phyloP scores from a whole-genome alignment of 2,888 invertebrate species.

The Pharmacophagus antenor region DNA sequence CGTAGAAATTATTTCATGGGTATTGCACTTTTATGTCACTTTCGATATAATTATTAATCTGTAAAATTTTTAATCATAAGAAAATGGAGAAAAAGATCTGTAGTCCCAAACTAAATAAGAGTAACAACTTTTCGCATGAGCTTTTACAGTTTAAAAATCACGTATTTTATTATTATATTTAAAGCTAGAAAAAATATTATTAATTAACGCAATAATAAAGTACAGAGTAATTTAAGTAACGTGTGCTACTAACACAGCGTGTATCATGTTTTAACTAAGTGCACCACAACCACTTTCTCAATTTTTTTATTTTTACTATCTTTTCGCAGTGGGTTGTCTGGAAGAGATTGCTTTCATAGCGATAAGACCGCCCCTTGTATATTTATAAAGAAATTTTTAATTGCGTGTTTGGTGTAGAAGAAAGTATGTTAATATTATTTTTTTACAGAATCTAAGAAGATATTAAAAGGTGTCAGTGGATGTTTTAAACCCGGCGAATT shows the following conservation, averaged over 20 bases:
- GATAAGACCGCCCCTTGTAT: not conserved
- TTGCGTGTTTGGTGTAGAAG: too few relatives aligned
- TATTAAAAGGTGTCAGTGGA: conserved; percentile 74
- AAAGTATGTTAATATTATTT: not conserved
- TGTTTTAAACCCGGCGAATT: conserved; percentile 82
- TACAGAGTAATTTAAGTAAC: not conserved
- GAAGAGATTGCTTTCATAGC: too few relatives aligned
- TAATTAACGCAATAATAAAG: not conserved
- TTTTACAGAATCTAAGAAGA: conserved; percentile 72
- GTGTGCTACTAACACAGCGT: not conserved
- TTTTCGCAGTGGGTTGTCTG: too few relatives aligned
- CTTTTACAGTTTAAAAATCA: too few relatives aligned
- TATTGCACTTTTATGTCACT: too few relatives aligned
- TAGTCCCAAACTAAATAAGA: too few relatives aligned
- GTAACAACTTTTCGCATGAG: too few relatives aligned
- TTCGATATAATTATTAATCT: too few relatives aligned
- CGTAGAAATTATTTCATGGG: too few relatives aligned
- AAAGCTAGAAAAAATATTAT: not conserved
- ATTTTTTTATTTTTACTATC: not conserved
- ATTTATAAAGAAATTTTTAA: not conserved
- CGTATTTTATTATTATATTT: not conserved
- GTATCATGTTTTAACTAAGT: not conserved
- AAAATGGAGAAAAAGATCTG: too few relatives aligned
- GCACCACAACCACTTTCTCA: not conserved
- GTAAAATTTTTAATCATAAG: too few relatives aligned